Evolutionary conservation across 2,113 vertebrate genomes (phyloP), one percentile per base, ranked within the genome.

Genomic region (Bolborhynchus lineola): DNA sequence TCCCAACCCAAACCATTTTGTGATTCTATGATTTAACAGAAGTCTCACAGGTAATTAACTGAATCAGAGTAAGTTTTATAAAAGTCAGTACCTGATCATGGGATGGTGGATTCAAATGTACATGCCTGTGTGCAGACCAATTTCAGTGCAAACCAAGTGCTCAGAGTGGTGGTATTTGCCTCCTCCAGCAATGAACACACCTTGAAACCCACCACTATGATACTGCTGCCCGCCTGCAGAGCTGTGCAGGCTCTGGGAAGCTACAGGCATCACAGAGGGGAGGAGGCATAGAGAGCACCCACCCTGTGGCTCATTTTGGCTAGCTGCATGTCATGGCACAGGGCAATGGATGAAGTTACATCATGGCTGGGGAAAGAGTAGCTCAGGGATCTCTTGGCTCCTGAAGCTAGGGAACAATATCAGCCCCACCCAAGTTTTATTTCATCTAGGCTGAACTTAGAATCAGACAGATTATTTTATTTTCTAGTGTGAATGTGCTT

Each of bases 401-500:
- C 37, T 64, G 9, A 59, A 46, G 53, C 13, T 26, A 31, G 17
- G 41, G 35, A 31, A 72, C 47, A 82, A 82, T 5, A 52, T 88
- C 69, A 86, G 52, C 44, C 72, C 57, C 67, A 4, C 35, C 25
- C n/a, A 13, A 3, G 24, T 41, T 79, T 69, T 62, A 60, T 35
- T 96, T 84, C 65, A 49, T 17, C 44, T 44, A 42, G 44, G 41
- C 15, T 69, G 92, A 91, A 49, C 23, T 64, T 52, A 59, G 33
- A 86, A 88, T 82, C 77, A 79, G 52, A 53, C 49, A 87, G 65
- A 92, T 47, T 29, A 28, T 35, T 88, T 94, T 80, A 65, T 88
- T 96, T 95, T 74, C 69, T 87, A 65, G 74, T 53, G 80, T 7
- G 24, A 95, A 75, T 59, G 65, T 72, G 69, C 21, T 91, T 81